Evolutionary conservation across 2,888 invertebrate species (phyloP), one percentile per base, ranked within the genome.

Genomic region (Anticlea derivata): DNA sequence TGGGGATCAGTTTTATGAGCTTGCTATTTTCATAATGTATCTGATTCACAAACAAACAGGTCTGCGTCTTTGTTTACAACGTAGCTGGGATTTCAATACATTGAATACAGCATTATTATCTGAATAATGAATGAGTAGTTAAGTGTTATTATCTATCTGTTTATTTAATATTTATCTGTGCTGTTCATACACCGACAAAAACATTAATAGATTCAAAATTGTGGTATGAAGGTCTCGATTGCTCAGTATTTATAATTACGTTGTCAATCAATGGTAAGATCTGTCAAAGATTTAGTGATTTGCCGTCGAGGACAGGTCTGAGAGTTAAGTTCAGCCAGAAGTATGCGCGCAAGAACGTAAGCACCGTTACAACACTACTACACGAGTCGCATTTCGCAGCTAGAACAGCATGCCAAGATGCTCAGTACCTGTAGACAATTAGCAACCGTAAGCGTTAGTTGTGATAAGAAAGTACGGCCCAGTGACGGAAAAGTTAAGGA

Each of bases 321-420:
- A 59, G 51, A 63, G 70, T 72, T 69, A 76, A 77, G 73, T 76
- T 75, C 70, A 72, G 60, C 40, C 54, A 66, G 65, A 70, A 61
- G 59, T 65, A 65, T 66, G 72, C 70, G 71, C 61, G 75, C 73
- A 39, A 50, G 50, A 37, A 44, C 45, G 50, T 45, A 59, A 68
- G 71, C 72, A 83, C 84, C 84, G 83, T 85, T 87, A 86, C 76
- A 67, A 51, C 39, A 51, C 39, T 17, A 75, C 72, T 70, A 70
- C 61, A 71, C 71, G 39, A 78, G 81, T 83, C 17, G 17, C n/a
- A 81, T 74, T 75, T 72, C 67, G 73, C 75, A 79, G 86, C 86
- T 86, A 86, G 80, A 75, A 71, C 79, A 80, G 79, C 85, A 87
- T 87, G 83, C 82, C 73, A 71, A 78, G 80, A 79, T 78, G 79